Conservation (phyloP, 2,797 vertebrate genomes). For the Decapterus maruadsi region DNA sequence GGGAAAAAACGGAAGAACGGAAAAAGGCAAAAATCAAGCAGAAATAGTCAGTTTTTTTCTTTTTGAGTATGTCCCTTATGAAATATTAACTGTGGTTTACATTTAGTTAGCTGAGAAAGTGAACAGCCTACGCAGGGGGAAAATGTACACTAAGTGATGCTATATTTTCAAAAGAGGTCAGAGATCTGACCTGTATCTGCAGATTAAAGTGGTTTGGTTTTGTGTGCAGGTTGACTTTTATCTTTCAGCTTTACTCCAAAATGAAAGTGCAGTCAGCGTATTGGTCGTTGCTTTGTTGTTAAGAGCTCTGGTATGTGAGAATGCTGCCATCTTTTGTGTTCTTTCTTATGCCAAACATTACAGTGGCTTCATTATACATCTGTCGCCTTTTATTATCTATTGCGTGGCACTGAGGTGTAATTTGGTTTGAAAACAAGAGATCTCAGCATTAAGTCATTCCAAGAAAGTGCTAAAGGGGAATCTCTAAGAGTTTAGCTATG, state of each 20-base stretch:
- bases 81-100: conserved; percentile 82
- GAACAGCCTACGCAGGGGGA: conserved; percentile 46
- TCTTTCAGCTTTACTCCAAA: conserved; percentile 26
- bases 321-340: conserved; percentile 5
- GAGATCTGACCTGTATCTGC: conserved; percentile 59
- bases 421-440: conserved; percentile 39
- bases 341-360: conserved; percentile 2
- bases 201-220: conserved; percentile 57
- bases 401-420: conserved; percentile 29
- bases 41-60: conserved; percentile 63
- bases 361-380: conserved; percentile 28
- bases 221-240: conserved; percentile 43
- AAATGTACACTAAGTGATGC: conserved; percentile 60
- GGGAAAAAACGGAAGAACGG: conserved; percentile 62
- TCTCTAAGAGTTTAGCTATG: conserved; percentile 56
- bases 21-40: conserved; percentile 69
- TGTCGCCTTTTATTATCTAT: conserved; percentile 37
- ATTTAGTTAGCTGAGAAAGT: conserved; percentile 70
- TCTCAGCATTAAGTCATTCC: conserved; percentile 60
- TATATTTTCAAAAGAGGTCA: conserved; percentile 65
- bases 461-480: conserved; percentile 42
- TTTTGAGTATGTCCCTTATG: conserved; percentile 63
- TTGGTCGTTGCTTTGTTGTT: not conserved
- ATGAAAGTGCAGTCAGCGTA: conserved; percentile 17
- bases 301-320: conserved; percentile 10